Evolutionary conservation across 2,888 invertebrate genomes (phyloP).

Genomic region (Cerastis leucographa): DNA sequence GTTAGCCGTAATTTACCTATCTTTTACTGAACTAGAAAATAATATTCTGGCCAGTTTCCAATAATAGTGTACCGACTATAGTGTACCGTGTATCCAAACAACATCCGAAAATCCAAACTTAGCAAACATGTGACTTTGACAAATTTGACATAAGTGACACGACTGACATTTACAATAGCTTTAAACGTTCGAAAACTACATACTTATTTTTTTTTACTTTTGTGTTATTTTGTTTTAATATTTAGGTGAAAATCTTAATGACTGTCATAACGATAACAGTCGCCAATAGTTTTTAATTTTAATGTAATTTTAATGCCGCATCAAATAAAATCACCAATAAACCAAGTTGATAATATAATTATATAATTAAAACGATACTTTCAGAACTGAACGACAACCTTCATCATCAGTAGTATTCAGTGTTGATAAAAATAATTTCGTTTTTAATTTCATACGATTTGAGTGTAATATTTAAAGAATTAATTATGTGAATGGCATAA

Average conservation of each 20-base stretch:
- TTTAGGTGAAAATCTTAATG: no score
- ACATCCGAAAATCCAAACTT: slow-evolving; percentile 12
- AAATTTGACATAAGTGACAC: slow-evolving; percentile 5
- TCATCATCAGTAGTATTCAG: no score
- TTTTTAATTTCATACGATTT: slow-evolving; percentile 24
- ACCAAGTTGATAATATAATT: slow-evolving; percentile 8
- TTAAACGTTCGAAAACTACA: slow-evolving; percentile 7
- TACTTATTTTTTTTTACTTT: background rate
- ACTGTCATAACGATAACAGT: background rate
- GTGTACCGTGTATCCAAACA: background rate
- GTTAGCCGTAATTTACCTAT: background rate
- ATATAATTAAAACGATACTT: slow-evolving; percentile 29
- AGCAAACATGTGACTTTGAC: slow-evolving; percentile 55
- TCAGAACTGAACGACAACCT: slow-evolving; percentile 49
- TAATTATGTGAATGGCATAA: slow-evolving; percentile 67
- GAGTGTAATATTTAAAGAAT: slow-evolving; percentile 20
- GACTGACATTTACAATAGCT: background rate
- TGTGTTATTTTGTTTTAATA: background rate
- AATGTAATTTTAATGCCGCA: background rate
- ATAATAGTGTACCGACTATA: background rate
- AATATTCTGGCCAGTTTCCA: background rate
- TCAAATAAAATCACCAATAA: background rate
- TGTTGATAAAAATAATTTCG: slow-evolving; percentile 60
- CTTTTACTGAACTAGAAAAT: background rate
- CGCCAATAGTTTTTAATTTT: background rate